Evolutionary conservation across 2,888 invertebrate genomes (phyloP).

Genomic region (Listrodromus nycthemerus): DNA sequence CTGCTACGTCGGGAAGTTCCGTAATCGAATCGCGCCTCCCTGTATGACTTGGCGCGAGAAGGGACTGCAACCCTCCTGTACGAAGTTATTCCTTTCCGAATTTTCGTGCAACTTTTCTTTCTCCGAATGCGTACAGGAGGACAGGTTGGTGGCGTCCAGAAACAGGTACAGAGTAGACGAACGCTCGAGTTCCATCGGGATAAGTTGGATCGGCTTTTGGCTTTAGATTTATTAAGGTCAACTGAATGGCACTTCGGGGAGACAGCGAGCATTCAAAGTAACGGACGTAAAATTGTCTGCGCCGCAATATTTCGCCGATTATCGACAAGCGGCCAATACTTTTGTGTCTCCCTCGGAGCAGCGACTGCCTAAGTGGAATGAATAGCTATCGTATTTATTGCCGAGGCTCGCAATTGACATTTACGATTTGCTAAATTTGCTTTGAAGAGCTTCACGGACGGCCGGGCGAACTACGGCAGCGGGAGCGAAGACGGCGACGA

Average conservation of each 20-base stretch:
- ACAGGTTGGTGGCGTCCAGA: neutral
- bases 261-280: conserved; percentile 1
- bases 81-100: neutral
- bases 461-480: conserved; percentile 21
- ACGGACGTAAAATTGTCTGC: neutral
- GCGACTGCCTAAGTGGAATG: neutral
- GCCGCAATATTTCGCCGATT: conserved; percentile 20
- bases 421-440: conserved; percentile 22
- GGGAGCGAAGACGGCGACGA: conserved; percentile 8
- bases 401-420: conserved; percentile 9
- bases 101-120: neutral
- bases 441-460: conserved; percentile 14
- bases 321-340: conserved; percentile 23
- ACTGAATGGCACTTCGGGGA: too few relatives aligned
- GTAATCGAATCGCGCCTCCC: conserved; percentile 55
- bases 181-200: too few relatives aligned
- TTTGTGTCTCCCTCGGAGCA: neutral
- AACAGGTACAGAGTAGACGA: neutral
- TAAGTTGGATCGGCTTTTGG: too few relatives aligned
- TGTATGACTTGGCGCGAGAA: conserved; percentile 46
- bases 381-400: conserved; percentile 31
- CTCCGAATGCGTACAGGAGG: conserved; percentile 4
- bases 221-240: too few relatives aligned
- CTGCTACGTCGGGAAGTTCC: conserved; percentile 54
- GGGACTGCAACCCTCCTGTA: conserved; percentile 10